These are phyloP conservation scores for Panopea generosa DNA, from an alignment of 2,888 invertebrate genomes.

Conservation along the genomic window DNA sequence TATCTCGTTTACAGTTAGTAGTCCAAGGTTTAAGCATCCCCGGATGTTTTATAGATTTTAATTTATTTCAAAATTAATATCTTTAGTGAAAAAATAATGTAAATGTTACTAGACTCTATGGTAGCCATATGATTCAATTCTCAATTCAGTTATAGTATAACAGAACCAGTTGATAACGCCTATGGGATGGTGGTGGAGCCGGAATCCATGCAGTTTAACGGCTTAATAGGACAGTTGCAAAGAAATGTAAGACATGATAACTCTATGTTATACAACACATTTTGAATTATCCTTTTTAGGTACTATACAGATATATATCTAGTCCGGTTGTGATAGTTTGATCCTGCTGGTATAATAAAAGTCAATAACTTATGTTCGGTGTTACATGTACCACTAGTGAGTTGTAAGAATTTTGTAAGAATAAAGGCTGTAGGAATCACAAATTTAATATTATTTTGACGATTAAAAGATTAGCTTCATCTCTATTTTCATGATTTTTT, in stretches of 20 bases:
- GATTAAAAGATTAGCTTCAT: too few species aligned
- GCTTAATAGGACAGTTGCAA: conserved; percentile 22
- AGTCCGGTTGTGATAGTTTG: not conserved
- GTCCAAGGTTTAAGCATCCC: too few species aligned
- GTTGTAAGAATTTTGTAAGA: too few species aligned
- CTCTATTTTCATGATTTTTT: too few species aligned
- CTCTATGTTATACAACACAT: not conserved
- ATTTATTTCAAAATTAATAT: too few species aligned
- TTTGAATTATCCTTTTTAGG: not conserved
- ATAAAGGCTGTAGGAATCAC: too few species aligned
- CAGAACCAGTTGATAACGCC: conserved; percentile 10
- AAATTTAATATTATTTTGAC: not conserved
- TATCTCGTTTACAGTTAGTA: too few species aligned
- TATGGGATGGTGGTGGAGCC: conserved; percentile 19
- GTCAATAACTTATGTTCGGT: not conserved
- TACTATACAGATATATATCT: not conserved
- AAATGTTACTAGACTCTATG: too few species aligned
- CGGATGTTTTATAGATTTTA: too few species aligned
- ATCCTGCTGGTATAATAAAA: not conserved
- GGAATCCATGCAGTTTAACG: conserved; percentile 14
- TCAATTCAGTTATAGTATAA: conserved; percentile 4
- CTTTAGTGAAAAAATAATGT: too few species aligned
- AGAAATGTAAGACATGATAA: conserved; percentile 11
- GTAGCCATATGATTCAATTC: too few species aligned
- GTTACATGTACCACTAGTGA: not conserved